phyloP scores from a whole-genome alignment of 2,888 invertebrate genomes.

The Liposcelis brunnea region DNA sequence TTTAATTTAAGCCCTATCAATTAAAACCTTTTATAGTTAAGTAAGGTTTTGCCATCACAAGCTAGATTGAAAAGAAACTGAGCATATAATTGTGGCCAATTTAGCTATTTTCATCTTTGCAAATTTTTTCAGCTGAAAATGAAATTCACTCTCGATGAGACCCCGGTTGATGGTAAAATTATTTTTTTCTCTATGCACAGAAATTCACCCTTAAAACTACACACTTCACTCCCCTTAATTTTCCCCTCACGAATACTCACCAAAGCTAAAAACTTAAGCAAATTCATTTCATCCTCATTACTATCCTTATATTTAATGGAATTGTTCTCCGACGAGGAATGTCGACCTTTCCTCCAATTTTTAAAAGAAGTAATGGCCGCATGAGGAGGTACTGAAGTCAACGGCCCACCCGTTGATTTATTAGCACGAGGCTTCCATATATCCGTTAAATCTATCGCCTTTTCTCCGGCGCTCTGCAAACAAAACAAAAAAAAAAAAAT shows the following conservation, averaged over 20 bases:
- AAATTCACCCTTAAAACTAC: too few species aligned
- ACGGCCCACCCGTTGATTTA: background rate
- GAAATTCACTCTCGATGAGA: too few species aligned
- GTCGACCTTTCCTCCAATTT: background rate
- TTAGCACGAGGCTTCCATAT: background rate
- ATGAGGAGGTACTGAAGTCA: background rate
- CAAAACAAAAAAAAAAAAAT: background rate
- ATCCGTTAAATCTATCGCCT: constrained; percentile 1
- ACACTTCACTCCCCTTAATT: too few species aligned
- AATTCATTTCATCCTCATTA: constrained; percentile 28
- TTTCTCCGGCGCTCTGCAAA: constrained; percentile 3
- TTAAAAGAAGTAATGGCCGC: background rate
- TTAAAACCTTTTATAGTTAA: too few species aligned
- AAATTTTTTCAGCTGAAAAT: too few species aligned
- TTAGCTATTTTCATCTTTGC: too few species aligned
- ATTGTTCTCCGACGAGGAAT: background rate
- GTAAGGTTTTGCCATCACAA: too few species aligned
- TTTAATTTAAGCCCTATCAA: too few species aligned
- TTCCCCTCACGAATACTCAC: constrained; percentile 20
- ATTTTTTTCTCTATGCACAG: too few species aligned
- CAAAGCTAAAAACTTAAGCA: constrained; percentile 47
- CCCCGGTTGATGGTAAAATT: too few species aligned
- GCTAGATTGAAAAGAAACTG: too few species aligned
- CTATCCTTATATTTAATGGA: background rate
- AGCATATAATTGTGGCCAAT: too few species aligned